Evolutionary conservation across 2,113 vertebrate genomes (phyloP), one percentile per base, ranked within the genome.

Genomic region (Megalops atlanticus): DNA sequence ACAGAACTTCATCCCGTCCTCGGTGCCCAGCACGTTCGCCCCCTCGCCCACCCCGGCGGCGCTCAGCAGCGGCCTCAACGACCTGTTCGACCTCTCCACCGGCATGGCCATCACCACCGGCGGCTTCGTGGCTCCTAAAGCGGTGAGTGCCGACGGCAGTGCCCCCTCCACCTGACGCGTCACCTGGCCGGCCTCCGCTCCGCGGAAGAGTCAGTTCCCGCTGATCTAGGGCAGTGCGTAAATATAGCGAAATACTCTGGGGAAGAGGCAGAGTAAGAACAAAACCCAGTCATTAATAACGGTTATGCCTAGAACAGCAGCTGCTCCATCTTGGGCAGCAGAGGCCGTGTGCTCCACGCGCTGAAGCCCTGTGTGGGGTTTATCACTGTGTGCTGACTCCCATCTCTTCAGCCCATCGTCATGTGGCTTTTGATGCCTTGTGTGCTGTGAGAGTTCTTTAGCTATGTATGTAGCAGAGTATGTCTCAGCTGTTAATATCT

Each of bases 1-100:
- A n/a, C 97, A 99, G 80, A 97, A 96, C 89, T 99, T 98, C 91
- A 98, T 99, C 78, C 98, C 98, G 0, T 95, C 98, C 0, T 95
- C 95, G 0, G 97, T 99, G 41, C 98, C 98, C 80, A 96, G 95
- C 76, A 97, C 97, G 1, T 99, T 99, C 84, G 98, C 97, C 77
- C 98, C 98, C 0, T 99, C 98, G 0, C 98, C 98, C 14, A 99
- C 97, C 41, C 98, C 97, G 0, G 97, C 97, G 0, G 95, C 96
- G 43, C 95, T 96, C 87, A 97, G 93, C 92, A 96, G 95, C 39
- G 98, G 98, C 75, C 96, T 99, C 71, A 99, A 96, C 39, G 98
- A 99, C 90, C 92, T 99, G 82, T 99, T 99, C 38, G 98, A 99
- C 86, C 96, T 99, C 75, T 98, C 98, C 0, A 93, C 96, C 0